Evolutionary conservation across 2,888 invertebrate genomes (phyloP), one percentile per base, ranked within the genome.

Genomic region (Stomorhina lunata): DNA sequence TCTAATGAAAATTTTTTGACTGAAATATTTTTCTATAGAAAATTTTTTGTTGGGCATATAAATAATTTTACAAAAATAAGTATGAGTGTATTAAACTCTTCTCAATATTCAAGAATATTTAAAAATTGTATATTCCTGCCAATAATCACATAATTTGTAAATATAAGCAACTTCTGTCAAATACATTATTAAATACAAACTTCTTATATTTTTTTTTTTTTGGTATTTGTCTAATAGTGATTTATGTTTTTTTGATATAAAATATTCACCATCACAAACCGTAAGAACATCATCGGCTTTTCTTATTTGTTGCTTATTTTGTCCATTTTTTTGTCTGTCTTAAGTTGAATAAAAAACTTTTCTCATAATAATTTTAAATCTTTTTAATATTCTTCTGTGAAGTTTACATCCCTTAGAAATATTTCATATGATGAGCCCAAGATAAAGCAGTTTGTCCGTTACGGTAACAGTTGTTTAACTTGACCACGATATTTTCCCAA

Each of bases 391-490:
- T 81, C 71, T 72, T 29, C 43, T 61, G 34, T 53, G 27, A 12
- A 17, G 20, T 34, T 48, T 17, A 29, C 66, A 61, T 68, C 40
- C 76, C 50, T 50, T 77, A 0, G 29, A 3, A 9, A 4, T 12
- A 27, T 40, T 17, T 25, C 9, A 12, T 20, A 50, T 34, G 25
- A 55, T 5, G 25, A 40, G 25, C 12, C 48, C 34, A 43, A 50
- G 61, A 61, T 48, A 27, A 63, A 57, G 50, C 29, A 63, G 68
- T 71, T 57, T 37, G 75, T 82, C 50, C 57, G 66, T 66, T 66
- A 71, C 71, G 50, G 71, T 79, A 79, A 72, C 79, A 79, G 65
- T 82, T 82, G 82, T 53, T 75, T 65, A 61, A 79, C 69, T 71
- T 75, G 79, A 82, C 82, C 75, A 75, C 78, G 75, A 59, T 15